Evolutionary conservation across 2,797 vertebrate species (phyloP), one percentile per base, ranked within the genome.

Genomic region (Xyrichtys novacula): DNA sequence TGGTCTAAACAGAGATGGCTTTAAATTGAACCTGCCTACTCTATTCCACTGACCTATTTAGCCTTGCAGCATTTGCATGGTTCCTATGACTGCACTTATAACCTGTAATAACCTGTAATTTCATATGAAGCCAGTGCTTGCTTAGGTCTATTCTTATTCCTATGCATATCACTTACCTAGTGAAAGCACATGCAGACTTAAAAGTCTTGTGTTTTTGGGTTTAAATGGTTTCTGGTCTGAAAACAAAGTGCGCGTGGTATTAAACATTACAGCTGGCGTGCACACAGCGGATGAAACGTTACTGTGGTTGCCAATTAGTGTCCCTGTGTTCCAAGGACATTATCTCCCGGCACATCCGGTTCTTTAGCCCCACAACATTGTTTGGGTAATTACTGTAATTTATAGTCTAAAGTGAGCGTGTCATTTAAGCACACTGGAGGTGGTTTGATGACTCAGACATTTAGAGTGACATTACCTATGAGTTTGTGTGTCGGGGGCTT

Each of bases 371-470:
- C 19, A 22, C 48, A 58, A 52, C 47, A 53, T 5, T 28, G 7
- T 20, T 25, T 15, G 14, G 16, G 15, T 68, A 47, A 73, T 70
- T 55, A 69, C 54, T 48, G 44, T 38, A 31, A 58, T 56, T 59
- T 46, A 71, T 19, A 53, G 54, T 67, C 19, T 8, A 25, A 7
- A 73, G 28, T 48, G 42, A 39, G 36, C 7, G 26, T 65, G 68
- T 58, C 39, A 32, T 48, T 61, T 42, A 56, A 46, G 14, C 25
- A 55, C 62, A 71, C 12, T 42, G 47, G 26, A 34, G 11, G 12
- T 29, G 34, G 1, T 68, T 43, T 80, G 64, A 78, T 57, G 47
- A 75, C 40, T 75, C 57, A 49, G 36, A 56, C 50, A 53, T 70
- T 70, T 61, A 22, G 28, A 71, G 57, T 44, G 52, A 38, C 36